A percentile compares a stretch with the other conserved stretches of the same genome.
Evolutionary conservation across 1,140 invertebrate genomes (phyloP).

Genomic region (Drosophila kepulauana): DNA sequence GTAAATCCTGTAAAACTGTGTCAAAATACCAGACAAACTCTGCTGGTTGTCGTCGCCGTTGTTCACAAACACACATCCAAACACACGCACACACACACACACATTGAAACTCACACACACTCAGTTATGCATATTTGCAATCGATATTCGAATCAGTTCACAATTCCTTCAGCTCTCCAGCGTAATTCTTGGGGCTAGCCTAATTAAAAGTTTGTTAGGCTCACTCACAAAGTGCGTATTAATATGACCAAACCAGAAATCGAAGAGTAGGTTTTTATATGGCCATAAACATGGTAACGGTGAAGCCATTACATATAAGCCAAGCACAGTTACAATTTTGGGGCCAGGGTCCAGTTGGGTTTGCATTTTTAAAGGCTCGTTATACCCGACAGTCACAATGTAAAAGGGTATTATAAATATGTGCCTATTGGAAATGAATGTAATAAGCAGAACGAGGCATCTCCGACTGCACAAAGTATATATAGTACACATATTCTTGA

Average conservation of each 20-base stretch:
- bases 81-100: background rate
- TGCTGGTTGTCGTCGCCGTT: slow-evolving; percentile 6
- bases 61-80: background rate
- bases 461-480: too few relatives aligned
- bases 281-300: slow-evolving; percentile 60
- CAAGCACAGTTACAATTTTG: background rate
- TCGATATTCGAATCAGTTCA: slow-evolving; percentile 23
- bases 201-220: slow-evolving; percentile 46
- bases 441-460: too few relatives aligned
- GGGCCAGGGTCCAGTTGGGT: background rate
- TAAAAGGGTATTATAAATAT: too few relatives aligned
- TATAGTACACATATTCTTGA: too few relatives aligned
- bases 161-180: background rate
- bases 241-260: slow-evolving; percentile 41
- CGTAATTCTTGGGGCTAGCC: background rate
- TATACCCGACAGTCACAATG: too few relatives aligned
- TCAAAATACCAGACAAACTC: slow-evolving; percentile 56
- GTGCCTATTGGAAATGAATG: too few relatives aligned
- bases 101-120: background rate
- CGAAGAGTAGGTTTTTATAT: slow-evolving; percentile 66
- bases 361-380: slow-evolving; percentile 21
- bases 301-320: background rate
- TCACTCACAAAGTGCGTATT: slow-evolving; percentile 16
- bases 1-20: slow-evolving; percentile 74
- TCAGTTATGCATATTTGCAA: slow-evolving; percentile 13